Evolutionary conservation across 2,888 invertebrate species (phyloP), one percentile per base, ranked within the genome.

Genomic region (Ganaspis brasiliensis): DNA sequence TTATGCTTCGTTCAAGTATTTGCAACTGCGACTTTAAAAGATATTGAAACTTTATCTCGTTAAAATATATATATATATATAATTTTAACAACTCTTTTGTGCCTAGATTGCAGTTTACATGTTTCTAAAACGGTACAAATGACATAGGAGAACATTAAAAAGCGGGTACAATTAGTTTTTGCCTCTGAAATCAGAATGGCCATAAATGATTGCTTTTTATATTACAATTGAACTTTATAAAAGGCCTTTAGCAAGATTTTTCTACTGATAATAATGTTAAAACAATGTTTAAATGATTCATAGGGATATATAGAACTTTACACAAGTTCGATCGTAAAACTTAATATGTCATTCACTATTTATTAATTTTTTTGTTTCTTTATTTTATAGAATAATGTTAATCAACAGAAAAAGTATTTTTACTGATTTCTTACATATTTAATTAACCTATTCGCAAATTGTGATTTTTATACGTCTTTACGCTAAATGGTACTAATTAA

Each of bases 1-100:
- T 77, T 90, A 5, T 88, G 88, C 71, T 91, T 91, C 75, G 86
- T 90, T 37, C 88, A 89, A 81, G 81, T 90, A 49, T 91, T 91
- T 63, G 87, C 89, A 19, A 77, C 88, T 9, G 82, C 84, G 35
- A 86, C 90, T 14, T 80, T 91, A 26, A 89, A 87, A 73, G 89
- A 91, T 72, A 72, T 88, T 24, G 37, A 45, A 67, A 45, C 67
- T 45, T 26, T 67, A 26, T 24, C 67, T 45, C 67, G 45, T 45
- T 67, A 24, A 45, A 2, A 67, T 9, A 37, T 37, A 37, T 67
- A 49, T 24, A 24, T 40, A 26, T 14, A 37, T 21, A 40, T 8
- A 24, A 40, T 21, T 24, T 45, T 67, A 2, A 67, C 6, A 45
- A n/a, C 45, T 67, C 19, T 61, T 67, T 45, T 26, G 67, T 67